A percentile compares a stretch with the other conserved stretches of the same genome.
Evolutionary conservation across 2,888 invertebrate genomes (phyloP).

Genomic region (Catotricha subobsoleta): DNA sequence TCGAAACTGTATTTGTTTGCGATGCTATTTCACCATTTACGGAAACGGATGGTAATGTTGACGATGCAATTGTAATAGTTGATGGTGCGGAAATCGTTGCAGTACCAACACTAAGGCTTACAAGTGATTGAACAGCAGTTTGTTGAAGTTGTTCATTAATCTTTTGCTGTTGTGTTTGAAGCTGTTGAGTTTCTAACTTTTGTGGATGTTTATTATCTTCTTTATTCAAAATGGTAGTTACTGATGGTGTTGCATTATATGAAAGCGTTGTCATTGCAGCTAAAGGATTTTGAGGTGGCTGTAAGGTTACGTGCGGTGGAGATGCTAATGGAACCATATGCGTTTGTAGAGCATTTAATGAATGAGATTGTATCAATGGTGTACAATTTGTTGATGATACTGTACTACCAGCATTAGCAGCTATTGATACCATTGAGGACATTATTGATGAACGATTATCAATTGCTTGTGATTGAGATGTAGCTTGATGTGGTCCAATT

Average conservation of each 20-base stretch:
- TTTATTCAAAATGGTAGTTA: background rate
- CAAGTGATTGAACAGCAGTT: background rate
- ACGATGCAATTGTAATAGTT: conserved; percentile 10
- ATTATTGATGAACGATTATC: conserved; percentile 13
- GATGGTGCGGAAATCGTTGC: background rate
- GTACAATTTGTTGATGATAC: background rate
- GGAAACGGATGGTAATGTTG: conserved; percentile 18
- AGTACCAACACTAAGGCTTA: background rate
- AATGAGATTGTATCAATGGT: conserved; percentile 1
- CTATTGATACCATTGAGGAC: conserved; percentile 17
- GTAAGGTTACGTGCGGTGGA: conserved; percentile 21
- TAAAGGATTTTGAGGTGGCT: conserved; percentile 23
- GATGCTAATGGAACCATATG: conserved; percentile 14
- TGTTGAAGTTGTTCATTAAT: conserved; percentile 4
- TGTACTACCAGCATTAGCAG: background rate
- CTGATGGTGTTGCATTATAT: background rate
- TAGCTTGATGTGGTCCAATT: background rate
- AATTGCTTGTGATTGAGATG: background rate
- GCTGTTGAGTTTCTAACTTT: background rate
- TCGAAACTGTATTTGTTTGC: background rate
- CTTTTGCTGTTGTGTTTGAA: conserved; percentile 5
- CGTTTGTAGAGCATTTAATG: conserved; percentile 13
- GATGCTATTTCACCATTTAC: conserved; percentile 10
- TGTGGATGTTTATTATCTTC: background rate
- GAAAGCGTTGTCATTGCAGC: conserved; percentile 26